Percentiles rank a stretch among this genome's conserved stretches.
Conservation (phyloP, 2,797 vertebrate species). For the Cuniculus paca region DNA sequence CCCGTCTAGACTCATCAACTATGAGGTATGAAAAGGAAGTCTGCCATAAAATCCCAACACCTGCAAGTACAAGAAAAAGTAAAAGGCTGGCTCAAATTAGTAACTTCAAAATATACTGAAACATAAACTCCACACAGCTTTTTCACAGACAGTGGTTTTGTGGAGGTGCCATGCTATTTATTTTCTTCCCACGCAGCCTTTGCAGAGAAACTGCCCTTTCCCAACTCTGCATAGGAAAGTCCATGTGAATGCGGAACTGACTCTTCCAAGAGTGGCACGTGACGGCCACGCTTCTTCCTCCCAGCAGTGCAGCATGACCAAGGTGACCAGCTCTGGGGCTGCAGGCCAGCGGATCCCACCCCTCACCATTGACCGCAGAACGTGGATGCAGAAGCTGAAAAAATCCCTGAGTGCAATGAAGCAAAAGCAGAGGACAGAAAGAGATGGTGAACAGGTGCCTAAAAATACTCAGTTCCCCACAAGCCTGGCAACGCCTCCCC, state of each 20-base stretch:
- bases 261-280: background rate
- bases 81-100: background rate
- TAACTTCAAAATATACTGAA: slow-evolving; percentile 2
- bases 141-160: background rate
- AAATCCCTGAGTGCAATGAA: background rate
- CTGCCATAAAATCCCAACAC: slow-evolving; percentile 1
- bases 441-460: background rate
- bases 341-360: background rate
- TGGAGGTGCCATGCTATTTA: background rate
- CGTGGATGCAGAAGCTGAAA: background rate
- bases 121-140: background rate
- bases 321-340: background rate
- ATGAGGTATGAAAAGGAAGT: background rate
- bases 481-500: background rate
- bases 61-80: background rate
- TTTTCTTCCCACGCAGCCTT: background rate
- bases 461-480: background rate
- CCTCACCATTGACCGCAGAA: background rate
- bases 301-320: background rate
- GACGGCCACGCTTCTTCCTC: background rate
- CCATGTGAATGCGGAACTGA: background rate
- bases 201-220: background rate
- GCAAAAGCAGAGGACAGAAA: background rate
- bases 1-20: background rate
- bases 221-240: background rate